These are phyloP conservation scores for Siderastrea siderea DNA, from an alignment of 92 coral and sea anemone genomes.

Conservation along the genomic window DNA sequence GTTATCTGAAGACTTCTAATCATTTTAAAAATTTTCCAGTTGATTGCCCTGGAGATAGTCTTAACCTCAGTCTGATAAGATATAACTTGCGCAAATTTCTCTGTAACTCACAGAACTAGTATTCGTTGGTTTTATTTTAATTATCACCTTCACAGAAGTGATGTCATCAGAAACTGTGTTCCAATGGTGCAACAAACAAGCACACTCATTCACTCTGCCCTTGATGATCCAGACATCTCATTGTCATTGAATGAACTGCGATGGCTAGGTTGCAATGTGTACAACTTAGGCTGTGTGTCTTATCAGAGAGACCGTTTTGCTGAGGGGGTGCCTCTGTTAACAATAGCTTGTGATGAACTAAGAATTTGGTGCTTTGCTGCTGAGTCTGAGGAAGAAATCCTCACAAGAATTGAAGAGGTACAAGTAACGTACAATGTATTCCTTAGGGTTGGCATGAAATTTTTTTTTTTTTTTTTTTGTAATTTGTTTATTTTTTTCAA, in stretches of 20 bases:
- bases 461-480: too few species aligned
- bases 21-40: too few species aligned
- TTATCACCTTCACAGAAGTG: constrained; percentile 11
- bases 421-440: too few species aligned
- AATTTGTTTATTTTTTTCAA: too few species aligned
- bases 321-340: constrained; percentile 79
- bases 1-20: too few species aligned
- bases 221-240: constrained; percentile 39
- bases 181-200: constrained; percentile 52
- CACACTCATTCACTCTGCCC: constrained; percentile 43
- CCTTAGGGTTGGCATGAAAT: not conserved
- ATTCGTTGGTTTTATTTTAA: not conserved
- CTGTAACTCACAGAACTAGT: too few species aligned
- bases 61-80: too few species aligned
- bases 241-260: constrained; percentile 71
- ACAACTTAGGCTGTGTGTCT: constrained; percentile 76
- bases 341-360: constrained; percentile 82
- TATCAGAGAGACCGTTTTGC: constrained; percentile 76
- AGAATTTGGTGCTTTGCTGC: constrained; percentile 78
- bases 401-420: constrained; percentile 25
- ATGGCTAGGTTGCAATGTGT: constrained; percentile 78
- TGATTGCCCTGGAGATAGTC: too few species aligned
- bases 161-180: constrained; percentile 40
- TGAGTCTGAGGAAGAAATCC: constrained; percentile 23
- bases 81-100: too few species aligned